phyloP scores from a whole-genome alignment of 2,797 vertebrate species.

The Siniperca undulata region DNA sequence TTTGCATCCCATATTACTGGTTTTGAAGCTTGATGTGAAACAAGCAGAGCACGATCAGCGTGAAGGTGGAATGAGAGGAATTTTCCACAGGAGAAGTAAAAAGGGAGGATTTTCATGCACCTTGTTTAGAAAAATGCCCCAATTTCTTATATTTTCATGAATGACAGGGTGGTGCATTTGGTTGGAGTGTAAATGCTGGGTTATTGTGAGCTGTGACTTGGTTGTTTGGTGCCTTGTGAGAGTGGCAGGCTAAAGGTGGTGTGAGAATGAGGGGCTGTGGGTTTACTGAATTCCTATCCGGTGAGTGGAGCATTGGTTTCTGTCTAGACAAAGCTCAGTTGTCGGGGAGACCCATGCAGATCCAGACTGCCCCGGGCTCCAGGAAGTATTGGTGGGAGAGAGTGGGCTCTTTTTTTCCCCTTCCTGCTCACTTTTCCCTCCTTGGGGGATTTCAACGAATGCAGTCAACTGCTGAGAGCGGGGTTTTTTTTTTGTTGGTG shows the following conservation, averaged over 20 bases:
- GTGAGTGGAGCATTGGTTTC: constrained; percentile 79
- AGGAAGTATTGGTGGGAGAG: constrained; percentile 76
- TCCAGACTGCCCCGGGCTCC: constrained; percentile 71
- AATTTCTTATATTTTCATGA: constrained; percentile 33
- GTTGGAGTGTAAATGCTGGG: constrained; percentile 50
- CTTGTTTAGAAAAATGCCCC: constrained; percentile 43
- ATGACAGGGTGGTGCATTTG: constrained; percentile 44
- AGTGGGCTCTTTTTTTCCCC: constrained; percentile 37
- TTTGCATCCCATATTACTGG: constrained; percentile 12
- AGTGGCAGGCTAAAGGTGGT: constrained; percentile 65
- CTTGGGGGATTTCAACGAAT: constrained; percentile 68
- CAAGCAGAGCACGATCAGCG: constrained; percentile 5
- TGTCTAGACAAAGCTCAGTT: constrained; percentile 84
- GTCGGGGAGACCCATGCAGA: constrained; percentile 75
- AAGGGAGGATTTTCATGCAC: constrained; percentile 25
- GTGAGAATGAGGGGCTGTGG: constrained; percentile 74
- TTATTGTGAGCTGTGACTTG: constrained; percentile 58
- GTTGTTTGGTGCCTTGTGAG: constrained; percentile 63
- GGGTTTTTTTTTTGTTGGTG: constrained; percentile 7
- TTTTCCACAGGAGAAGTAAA: constrained; percentile 37
- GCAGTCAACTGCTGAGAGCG: constrained; percentile 46
- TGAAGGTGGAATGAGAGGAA: constrained; percentile 52
- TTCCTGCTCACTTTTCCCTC: constrained; percentile 63
- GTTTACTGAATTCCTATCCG: constrained; percentile 79
- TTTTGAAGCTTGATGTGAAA: constrained; percentile 19